phyloP scores from a whole-genome alignment of 2,797 vertebrate species.

The Ammospiza maritima region DNA sequence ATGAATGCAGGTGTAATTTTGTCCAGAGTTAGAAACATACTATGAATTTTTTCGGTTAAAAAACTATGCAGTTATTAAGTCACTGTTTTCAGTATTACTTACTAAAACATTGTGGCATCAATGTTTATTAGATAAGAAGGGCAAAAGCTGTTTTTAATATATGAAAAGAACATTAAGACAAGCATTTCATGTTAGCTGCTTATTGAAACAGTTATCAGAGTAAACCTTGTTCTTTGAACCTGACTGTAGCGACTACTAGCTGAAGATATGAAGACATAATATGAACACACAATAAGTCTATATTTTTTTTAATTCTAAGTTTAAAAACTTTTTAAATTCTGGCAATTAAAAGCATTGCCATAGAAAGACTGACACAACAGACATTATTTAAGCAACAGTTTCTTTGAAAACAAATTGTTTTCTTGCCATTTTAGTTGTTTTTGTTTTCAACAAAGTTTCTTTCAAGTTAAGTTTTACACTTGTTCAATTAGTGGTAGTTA shows the following conservation, averaged over 20 bases:
- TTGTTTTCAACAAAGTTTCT: background rate
- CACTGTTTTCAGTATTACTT: background rate
- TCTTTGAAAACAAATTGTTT: background rate
- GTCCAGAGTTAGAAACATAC: background rate
- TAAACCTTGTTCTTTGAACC: background rate
- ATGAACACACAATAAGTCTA: background rate
- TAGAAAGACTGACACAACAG: background rate
- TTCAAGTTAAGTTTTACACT: background rate
- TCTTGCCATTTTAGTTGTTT: background rate
- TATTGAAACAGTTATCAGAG: slow-evolving; percentile 32
- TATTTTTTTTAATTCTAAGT: background rate
- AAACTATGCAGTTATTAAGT: background rate
- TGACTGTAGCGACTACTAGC: background rate
- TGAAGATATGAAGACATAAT: background rate
- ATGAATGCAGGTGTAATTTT: background rate
- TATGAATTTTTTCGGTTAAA: background rate
- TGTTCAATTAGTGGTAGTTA: background rate
- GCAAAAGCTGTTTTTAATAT: background rate
- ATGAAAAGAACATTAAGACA: background rate
- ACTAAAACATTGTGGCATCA: background rate
- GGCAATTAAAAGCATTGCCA: background rate
- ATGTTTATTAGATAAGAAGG: background rate
- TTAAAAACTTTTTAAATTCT: background rate
- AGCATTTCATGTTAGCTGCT: slow-evolving; percentile 14
- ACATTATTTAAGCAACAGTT: background rate